Conservation (phyloP, 2,113 vertebrate species). For the Hoplias malabaricus region DNA sequence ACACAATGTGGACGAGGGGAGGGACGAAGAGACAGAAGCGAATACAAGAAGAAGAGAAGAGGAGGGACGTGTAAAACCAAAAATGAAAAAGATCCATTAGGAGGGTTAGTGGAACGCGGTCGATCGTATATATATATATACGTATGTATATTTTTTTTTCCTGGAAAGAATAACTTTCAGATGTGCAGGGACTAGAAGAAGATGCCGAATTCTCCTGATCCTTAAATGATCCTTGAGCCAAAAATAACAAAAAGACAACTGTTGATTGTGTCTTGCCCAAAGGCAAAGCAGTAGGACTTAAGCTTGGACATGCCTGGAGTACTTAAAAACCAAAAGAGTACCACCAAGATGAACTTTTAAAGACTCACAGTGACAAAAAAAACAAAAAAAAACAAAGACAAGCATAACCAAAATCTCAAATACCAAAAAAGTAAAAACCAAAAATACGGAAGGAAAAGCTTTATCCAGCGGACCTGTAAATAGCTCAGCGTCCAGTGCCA, state of each 20-base stretch:
- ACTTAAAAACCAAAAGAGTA: conserved; percentile 76
- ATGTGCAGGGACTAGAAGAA: conserved; percentile 47
- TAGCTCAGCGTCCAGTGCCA: conserved; percentile 78
- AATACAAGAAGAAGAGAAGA: conserved; percentile 60
- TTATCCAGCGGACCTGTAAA: conserved; percentile 83
- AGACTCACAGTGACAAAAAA: conserved; percentile 71
- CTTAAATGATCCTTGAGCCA: conserved; percentile 67
- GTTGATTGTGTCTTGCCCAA: conserved; percentile 63
- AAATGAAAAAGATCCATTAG: conserved; percentile 61
- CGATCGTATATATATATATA: too few relatives aligned
- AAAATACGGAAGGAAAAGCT: conserved; percentile 84
- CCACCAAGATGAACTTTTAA: conserved; percentile 50
- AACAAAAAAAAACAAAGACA: too few relatives aligned
- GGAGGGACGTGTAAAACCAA: conserved; percentile 71
- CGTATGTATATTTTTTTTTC: too few relatives aligned
- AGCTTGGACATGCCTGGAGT: conserved; percentile 68
- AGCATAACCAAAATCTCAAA: conserved; percentile 81
- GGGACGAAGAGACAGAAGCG: conserved; percentile 65
- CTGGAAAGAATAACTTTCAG: conserved; percentile 9
- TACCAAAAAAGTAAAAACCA: conserved; percentile 76
- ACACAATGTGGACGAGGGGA: conserved; percentile 74
- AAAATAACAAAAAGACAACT: conserved; percentile 65
- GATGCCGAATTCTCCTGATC: neutral
- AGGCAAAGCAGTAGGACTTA: conserved; percentile 54
- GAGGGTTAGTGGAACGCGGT: conserved; percentile 40